A percentile compares a stretch with the other conserved stretches of the same genome.
phyloP scores from a whole-genome alignment of 2,113 vertebrate genomes.

The Lophotis ruficrista region DNA sequence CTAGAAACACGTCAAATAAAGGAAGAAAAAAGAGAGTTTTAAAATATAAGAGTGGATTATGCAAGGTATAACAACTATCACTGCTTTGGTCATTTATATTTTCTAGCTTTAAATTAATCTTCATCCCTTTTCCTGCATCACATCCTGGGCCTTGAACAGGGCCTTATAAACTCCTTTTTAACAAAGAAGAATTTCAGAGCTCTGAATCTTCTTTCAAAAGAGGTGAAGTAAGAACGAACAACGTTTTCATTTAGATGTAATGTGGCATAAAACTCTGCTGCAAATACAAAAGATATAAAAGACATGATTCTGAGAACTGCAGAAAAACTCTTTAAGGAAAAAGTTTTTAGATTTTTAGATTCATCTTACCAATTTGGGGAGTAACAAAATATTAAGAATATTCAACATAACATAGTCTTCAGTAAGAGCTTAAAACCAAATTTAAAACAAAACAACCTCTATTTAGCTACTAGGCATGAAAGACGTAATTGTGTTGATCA shows the following conservation, averaged over 20 bases:
- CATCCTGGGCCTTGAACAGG: neutral
- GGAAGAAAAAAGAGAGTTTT: neutral
- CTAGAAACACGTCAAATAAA: neutral
- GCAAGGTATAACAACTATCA: neutral
- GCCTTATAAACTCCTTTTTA: neutral
- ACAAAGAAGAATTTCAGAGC: neutral
- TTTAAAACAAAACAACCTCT: neutral
- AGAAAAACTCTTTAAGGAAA: neutral
- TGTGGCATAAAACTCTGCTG: neutral
- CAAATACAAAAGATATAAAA: neutral
- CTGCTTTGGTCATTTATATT: neutral
- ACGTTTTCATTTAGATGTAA: neutral
- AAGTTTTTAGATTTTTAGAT: neutral
- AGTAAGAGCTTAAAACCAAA: neutral
- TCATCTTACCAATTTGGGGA: neutral
- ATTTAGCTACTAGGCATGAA: neutral
- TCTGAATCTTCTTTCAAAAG: neutral
- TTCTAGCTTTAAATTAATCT: neutral
- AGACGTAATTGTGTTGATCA: rapidly evolving
- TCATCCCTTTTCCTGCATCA: neutral
- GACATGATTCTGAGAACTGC: neutral
- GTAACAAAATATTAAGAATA: neutral
- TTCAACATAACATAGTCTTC: neutral
- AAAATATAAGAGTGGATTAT: neutral
- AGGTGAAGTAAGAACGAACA: neutral